Evolutionary conservation across 2,797 vertebrate species (phyloP), one percentile per base, ranked within the genome.

Genomic region (Poecile montanus): DNA sequence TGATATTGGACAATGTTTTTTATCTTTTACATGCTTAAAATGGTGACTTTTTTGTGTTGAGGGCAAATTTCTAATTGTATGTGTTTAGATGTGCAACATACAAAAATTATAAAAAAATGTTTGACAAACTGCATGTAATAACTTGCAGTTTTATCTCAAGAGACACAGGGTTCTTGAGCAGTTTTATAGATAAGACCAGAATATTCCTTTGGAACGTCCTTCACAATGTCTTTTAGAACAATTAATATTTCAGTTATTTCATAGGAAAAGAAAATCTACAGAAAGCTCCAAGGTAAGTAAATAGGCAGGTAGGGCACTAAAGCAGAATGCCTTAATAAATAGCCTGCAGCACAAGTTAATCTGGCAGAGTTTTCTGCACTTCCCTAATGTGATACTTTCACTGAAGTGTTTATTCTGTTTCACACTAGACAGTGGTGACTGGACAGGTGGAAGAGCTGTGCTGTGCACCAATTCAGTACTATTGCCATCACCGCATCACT

Each of bases 401-500:
- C n/a, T 26, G 34, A 56, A 23, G 44, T 9, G 32, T 36, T 60
- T 20, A 8, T 36, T 11, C 25, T 13, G 9, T 32, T 88, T 61
- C 27, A 23, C 26, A 8, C 0, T 5, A 26, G 12, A 3, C 6
- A 15, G 63, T 0, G 11, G 10, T 44, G 48, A 18, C 29, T 11
- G 58, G 66, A 9, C 27, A 57, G 38, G 19, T 34, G 36, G 12
- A 63, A 60, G 48, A 40, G 32, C 1, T 42, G 70, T 7, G 38
- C 54, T 34, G 25, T 0, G 1, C 13, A n/a, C 10, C 6, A 11
- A 1, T 16, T 26, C 23, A 20, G 15, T 13, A 6, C n/a, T 16
- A 10, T 0, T 7, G 18, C 45, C 50, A 67, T 34, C 44, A 72
- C 6, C 22, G 10, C 20, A 26, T 7, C 11, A 1, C 54, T 71